Base-by-base conservation (phyloP, 2,797 vertebrate genomes). In the Anableps anableps region DNA sequence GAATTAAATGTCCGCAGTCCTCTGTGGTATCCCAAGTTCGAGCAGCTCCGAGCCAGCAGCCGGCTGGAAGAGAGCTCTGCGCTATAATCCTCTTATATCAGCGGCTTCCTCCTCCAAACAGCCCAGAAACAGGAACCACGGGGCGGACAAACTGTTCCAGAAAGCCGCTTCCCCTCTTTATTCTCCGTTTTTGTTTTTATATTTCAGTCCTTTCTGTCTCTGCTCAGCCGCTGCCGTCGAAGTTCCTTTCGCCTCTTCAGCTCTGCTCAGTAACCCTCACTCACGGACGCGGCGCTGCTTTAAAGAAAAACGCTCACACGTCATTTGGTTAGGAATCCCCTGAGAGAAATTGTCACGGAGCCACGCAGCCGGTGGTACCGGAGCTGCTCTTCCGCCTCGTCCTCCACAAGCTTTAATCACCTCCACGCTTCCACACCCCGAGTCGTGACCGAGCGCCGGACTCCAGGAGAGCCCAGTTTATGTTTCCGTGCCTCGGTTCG, bases 251-350 rank as follows among this genome's bases (percentile, higher is more conserved):
- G 34, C 62, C 81, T 77, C 71, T 34, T 78, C 66, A 14, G 71
- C 58, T 6, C 48, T 34, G 34, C 72, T 55, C 72, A 51, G 34
- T 55, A 26, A 47, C 51, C 76, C 70, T 43, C 72, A 34, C 81
- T 11, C 73, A 78, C 81, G 66, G 58, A 43, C 38, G 79, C 79
- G 71, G 85, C 60, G 91, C 80, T 41, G 86, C 89, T 96, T 96
- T 96, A 95, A 96, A 95, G 93, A 88, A 81, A 77, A 72, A 86
- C 78, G 72, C 55, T 45, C 74, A 55, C 55, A 96, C 96, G 95
- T 95, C 68, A 72, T 17, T 6, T 55, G 41, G 74, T 17, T 94
- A 95, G 96, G 96, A 96, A 96, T 96, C 95, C 96, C 96, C 95
- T 95, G 91, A 94, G 93, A 93, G 94, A 89, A 82, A 87, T 90